phyloP scores from a whole-genome alignment of 2,797 vertebrate genomes.

The Dermochelys coriacea region DNA sequence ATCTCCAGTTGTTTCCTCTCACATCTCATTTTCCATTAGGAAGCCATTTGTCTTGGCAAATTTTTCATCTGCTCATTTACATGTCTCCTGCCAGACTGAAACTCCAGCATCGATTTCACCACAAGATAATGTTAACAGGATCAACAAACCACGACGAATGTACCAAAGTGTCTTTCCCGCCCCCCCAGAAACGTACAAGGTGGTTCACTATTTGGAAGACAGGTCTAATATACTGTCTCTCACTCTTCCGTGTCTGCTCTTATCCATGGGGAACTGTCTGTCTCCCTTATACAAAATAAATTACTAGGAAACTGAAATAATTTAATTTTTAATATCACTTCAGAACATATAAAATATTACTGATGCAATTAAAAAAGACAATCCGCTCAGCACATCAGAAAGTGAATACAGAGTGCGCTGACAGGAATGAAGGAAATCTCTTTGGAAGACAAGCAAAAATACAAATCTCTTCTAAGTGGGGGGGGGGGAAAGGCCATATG shows the following conservation, averaged over 20 bases:
- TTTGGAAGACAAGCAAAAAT: background rate
- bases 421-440: slow-evolving; percentile 37
- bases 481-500: background rate
- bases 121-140: slow-evolving; percentile 84
- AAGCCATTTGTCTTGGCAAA: slow-evolving; percentile 73
- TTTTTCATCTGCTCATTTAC: slow-evolving; percentile 80
- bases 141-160: slow-evolving; percentile 81
- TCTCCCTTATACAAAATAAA: slow-evolving; percentile 68
- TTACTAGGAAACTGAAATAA: slow-evolving; percentile 55
- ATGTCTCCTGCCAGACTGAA: slow-evolving; percentile 79
- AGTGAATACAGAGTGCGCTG: background rate
- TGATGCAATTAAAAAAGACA: slow-evolving; percentile 74
- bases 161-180: slow-evolving; percentile 77
- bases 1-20: slow-evolving; percentile 38
- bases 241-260: slow-evolving; percentile 22
- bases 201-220: slow-evolving; percentile 32
- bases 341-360: slow-evolving; percentile 75
- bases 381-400: slow-evolving; percentile 49
- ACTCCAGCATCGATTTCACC: slow-evolving; percentile 79
- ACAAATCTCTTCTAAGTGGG: background rate
- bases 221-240: slow-evolving; percentile 21
- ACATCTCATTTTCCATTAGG: slow-evolving; percentile 69
- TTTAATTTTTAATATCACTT: slow-evolving; percentile 73
- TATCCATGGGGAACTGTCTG: slow-evolving; percentile 48
- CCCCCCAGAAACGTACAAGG: slow-evolving; percentile 65